Conservation (phyloP, 2,113 vertebrate genomes). For the Oophaga pumilio region DNA sequence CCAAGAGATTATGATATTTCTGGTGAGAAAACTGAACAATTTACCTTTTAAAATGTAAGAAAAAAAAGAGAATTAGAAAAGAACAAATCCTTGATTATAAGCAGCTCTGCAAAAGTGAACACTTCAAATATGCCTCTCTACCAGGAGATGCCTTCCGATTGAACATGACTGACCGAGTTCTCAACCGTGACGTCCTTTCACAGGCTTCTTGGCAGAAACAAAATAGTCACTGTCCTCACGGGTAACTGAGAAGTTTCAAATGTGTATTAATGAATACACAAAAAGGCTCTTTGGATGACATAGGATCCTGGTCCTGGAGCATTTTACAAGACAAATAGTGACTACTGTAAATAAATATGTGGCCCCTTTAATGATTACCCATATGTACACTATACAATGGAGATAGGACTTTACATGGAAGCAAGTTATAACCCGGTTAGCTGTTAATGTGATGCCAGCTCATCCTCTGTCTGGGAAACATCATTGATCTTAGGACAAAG, state of each 20-base stretch:
- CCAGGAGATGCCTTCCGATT: not conserved
- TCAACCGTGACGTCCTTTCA: constrained; percentile 33
- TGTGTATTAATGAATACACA: constrained; percentile 33
- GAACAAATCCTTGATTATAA: not conserved
- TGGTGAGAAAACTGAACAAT: not conserved
- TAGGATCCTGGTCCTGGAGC: not conserved
- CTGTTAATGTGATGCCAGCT: not conserved
- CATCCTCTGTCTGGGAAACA: not conserved
- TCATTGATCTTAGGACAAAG: not conserved
- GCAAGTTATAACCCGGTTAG: not conserved
- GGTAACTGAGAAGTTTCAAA: constrained; percentile 38
- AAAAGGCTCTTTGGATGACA: constrained; percentile 18
- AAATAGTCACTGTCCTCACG: constrained; percentile 34
- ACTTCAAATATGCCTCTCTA: constrained; percentile 20
- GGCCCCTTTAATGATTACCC: constrained; percentile 4
- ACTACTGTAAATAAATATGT: constrained; percentile 29
- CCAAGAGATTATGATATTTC: not conserved
- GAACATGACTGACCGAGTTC: constrained; percentile 23
- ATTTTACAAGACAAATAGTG: constrained; percentile 13
- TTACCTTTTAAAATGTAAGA: not conserved
- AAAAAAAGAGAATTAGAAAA: not conserved
- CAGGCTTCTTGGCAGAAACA: constrained; percentile 31
- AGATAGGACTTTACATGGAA: not conserved
- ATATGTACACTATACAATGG: not conserved
- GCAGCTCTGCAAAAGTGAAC: not conserved